These are phyloP conservation scores for Orycteropus afer DNA, from an alignment of 2,113 vertebrate species.

Conservation along the genomic window DNA sequence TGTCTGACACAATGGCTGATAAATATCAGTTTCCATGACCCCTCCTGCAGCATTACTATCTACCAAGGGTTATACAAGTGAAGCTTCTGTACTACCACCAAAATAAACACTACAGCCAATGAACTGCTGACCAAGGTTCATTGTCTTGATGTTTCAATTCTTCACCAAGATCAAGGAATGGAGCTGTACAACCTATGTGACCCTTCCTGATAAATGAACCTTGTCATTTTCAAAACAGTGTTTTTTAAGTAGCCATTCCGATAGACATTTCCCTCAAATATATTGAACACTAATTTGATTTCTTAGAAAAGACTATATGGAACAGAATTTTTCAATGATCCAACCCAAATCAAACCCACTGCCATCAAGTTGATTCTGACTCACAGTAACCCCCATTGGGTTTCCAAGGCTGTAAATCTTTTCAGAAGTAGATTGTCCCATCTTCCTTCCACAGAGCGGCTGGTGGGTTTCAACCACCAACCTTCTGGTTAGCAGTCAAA, in stretches of 20 bases:
- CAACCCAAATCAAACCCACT: no score
- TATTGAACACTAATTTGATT: not conserved
- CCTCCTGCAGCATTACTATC: not conserved
- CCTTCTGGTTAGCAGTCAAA: no score
- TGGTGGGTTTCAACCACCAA: no score
- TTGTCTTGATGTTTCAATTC: not conserved
- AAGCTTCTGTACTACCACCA: not conserved
- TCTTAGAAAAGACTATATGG: not conserved
- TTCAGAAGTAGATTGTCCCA: no score
- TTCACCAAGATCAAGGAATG: not conserved
- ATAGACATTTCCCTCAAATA: constrained; percentile 14
- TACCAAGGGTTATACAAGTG: not conserved
- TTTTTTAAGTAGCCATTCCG: constrained; percentile 1
- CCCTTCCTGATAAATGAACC: not conserved
- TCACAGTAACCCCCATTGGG: no score
- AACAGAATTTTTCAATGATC: constrained; percentile 13
- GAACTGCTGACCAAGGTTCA: constrained; percentile 21
- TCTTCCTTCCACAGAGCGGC: no score
- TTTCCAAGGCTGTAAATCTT: no score
- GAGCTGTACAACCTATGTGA: not conserved
- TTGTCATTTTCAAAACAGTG: constrained; percentile 15
- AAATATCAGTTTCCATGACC: constrained; percentile 14
- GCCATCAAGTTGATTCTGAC: no score
- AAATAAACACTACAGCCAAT: not conserved
- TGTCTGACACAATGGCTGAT: not conserved